phyloP scores from a whole-genome alignment of 2,797 vertebrate genomes.

The Hafferia zeledoni region DNA sequence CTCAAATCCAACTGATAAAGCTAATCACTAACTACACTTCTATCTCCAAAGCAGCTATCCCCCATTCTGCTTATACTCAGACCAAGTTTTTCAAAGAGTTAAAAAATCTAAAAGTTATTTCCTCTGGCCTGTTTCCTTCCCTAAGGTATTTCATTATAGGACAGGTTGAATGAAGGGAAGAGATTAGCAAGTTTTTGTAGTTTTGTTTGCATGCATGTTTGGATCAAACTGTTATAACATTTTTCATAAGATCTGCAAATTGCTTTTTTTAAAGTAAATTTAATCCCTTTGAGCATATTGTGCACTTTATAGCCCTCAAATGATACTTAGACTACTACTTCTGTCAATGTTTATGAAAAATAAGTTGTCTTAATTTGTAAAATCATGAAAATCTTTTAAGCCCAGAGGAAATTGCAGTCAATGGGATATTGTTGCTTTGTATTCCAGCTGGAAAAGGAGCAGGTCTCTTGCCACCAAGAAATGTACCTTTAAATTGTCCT shows the following conservation, averaged over 20 bases:
- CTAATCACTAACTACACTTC: not conserved
- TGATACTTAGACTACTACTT: not conserved
- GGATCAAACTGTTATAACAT: not conserved
- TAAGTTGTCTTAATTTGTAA: not conserved
- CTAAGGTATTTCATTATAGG: not conserved
- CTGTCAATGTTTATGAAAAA: constrained; percentile 13
- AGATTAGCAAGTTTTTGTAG: not conserved
- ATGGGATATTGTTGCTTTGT: not conserved
- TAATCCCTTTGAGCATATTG: not conserved
- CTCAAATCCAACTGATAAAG: not conserved
- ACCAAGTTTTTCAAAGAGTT: not conserved
- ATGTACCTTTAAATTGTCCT: constrained; percentile 27
- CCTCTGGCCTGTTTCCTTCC: not conserved
- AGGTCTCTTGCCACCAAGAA: not conserved
- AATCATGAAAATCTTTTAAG: not conserved
- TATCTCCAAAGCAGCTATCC: not conserved
- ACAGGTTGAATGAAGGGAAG: not conserved
- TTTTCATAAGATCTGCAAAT: not conserved
- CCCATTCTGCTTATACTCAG: not conserved
- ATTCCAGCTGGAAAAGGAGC: not conserved
- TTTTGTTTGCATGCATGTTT: not conserved
- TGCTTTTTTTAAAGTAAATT: not conserved
- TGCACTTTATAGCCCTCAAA: not conserved
- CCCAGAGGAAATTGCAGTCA: not conserved
- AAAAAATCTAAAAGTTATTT: not conserved